Conservation (phyloP, 92 coral and sea anemone species). For the Zoanthus gigantus region DNA sequence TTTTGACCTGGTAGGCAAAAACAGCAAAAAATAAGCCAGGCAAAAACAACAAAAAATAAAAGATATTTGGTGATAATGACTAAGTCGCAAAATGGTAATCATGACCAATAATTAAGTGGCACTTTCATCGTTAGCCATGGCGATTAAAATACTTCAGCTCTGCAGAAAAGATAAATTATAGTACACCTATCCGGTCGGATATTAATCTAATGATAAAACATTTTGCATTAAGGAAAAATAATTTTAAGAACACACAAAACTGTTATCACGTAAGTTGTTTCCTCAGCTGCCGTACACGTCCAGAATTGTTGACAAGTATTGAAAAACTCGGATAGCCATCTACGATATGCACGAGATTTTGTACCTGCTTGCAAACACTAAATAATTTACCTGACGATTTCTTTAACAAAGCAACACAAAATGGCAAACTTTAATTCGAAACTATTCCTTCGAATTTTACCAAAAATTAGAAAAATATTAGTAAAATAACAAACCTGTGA, state of each 20-base stretch:
- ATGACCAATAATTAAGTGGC: background rate
- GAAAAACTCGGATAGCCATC: background rate
- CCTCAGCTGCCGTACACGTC: background rate
- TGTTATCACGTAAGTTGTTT: background rate
- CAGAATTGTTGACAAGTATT: background rate
- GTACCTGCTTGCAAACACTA: conserved; percentile 48
- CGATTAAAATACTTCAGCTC: background rate
- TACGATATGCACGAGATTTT: background rate
- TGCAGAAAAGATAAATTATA: background rate
- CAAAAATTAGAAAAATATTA: background rate
- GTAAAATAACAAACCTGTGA: background rate
- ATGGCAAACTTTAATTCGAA: conserved; percentile 21
- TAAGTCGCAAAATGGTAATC: background rate
- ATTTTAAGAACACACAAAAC: background rate
- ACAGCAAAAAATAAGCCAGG: background rate
- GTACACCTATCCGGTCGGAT: background rate
- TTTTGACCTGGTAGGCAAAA: background rate
- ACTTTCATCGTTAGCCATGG: background rate
- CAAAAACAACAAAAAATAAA: background rate
- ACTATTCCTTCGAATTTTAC: background rate
- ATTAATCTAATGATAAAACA: background rate
- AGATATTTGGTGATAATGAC: background rate
- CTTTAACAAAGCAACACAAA: conserved; percentile 41
- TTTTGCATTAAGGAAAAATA: background rate
- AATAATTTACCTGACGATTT: conserved; percentile 38